phyloP scores from a whole-genome alignment of 2,797 vertebrate genomes.

The Todus mexicanus region DNA sequence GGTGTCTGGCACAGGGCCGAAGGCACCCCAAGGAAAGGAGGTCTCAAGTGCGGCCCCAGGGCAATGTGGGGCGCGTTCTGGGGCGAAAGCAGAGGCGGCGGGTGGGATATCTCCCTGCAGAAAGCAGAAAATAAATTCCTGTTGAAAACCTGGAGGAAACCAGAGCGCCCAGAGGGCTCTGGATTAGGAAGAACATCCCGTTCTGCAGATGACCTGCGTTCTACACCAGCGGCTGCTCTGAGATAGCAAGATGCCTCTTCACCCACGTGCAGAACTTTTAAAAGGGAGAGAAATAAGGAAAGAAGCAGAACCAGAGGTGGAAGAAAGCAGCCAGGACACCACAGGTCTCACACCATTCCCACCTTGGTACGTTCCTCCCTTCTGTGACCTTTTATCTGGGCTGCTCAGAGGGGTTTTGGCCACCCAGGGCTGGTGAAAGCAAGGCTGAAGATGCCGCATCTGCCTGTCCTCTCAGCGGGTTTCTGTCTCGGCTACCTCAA shows the following conservation, averaged over 20 bases:
- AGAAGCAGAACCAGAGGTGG: neutral
- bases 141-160: neutral
- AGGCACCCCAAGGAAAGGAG: conserved; percentile 92
- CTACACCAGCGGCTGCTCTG: neutral
- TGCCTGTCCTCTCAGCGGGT: neutral
- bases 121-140: neutral
- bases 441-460: neutral
- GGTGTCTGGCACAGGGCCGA: conserved; percentile 93
- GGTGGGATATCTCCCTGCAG: conserved; percentile 84
- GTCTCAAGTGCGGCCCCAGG: conserved; percentile 91
- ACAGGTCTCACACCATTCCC: neutral
- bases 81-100: conserved; percentile 89
- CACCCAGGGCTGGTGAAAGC: neutral
- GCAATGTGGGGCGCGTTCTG: conserved; percentile 92
- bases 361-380: neutral
- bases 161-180: neutral
- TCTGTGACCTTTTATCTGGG: neutral
- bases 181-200: neutral
- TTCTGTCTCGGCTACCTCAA: neutral
- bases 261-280: neutral
- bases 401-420: neutral
- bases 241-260: neutral
- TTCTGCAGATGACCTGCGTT: neutral
- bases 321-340: neutral
- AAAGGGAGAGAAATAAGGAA: neutral